phyloP scores from a whole-genome alignment of 2,888 invertebrate genomes.

The Chrysotoxum bicinctum region DNA sequence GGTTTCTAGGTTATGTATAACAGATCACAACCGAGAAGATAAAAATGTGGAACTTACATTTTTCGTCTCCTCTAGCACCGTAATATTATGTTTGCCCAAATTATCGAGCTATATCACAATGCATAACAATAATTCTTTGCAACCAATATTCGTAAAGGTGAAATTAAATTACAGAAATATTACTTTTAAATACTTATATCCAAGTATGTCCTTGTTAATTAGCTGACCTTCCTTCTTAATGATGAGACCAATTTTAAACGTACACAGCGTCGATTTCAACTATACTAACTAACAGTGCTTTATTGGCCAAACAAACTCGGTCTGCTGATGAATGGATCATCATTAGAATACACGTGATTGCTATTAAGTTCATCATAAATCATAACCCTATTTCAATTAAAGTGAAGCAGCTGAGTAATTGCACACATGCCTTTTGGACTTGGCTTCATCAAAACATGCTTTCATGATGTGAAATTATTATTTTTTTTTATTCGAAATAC shows the following conservation, averaged over 20 bases:
- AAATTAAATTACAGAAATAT: no score
- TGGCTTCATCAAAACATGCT: not conserved
- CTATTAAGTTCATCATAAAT: constrained; percentile 13
- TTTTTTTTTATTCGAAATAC: not conserved
- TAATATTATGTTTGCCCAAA: no score
- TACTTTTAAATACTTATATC: no score
- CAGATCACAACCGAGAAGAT: no score
- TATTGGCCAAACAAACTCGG: not conserved
- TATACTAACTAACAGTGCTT: not conserved
- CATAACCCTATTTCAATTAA: constrained; percentile 16
- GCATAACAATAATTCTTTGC: no score
- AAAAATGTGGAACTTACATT: no score
- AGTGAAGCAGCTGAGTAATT: constrained; percentile 7
- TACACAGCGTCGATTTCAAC: not conserved
- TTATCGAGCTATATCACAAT: no score
- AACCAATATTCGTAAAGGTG: no score
- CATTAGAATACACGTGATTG: constrained; percentile 9
- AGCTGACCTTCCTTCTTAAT: not conserved
- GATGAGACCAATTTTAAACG: not conserved
- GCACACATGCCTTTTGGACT: not conserved
- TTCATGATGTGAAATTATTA: not conserved
- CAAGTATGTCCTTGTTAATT: not conserved
- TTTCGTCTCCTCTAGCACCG: no score
- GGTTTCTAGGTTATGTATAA: no score
- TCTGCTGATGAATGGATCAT: constrained; percentile 23